Evolutionary conservation across 2,113 vertebrate species (phyloP).

Genomic region (Paradoxurus hermaphroditus): DNA sequence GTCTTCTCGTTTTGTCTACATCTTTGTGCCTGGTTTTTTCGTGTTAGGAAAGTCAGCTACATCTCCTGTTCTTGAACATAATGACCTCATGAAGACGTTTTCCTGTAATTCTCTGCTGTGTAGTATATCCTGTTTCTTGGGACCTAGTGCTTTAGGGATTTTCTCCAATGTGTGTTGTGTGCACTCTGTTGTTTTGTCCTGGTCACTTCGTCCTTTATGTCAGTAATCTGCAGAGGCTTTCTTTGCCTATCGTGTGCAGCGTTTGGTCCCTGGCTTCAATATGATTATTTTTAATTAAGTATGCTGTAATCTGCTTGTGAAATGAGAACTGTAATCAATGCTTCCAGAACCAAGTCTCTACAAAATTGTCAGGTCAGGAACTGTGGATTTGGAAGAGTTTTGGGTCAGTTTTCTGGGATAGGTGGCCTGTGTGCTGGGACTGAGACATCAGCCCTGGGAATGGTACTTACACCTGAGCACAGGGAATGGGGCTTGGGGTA

Average conservation of each 20-base stretch:
- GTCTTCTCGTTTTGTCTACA: not conserved
- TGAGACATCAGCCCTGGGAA: not conserved
- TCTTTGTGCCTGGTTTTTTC: not conserved
- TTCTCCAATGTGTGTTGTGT: not conserved
- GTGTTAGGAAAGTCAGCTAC: not conserved
- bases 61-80: not conserved
- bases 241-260: not conserved
- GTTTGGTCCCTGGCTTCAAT: not conserved
- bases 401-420: not conserved
- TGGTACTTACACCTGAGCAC: not conserved
- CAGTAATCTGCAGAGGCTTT: not conserved
- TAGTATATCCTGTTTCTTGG: not conserved
- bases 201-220: not conserved
- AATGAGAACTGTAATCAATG: not conserved
- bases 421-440: not conserved
- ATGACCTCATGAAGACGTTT: not conserved
- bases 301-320: not conserved
- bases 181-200: not conserved
- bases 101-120: not conserved
- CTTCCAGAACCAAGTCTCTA: not conserved
- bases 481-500: not conserved
- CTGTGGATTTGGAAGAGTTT: not conserved
- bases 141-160: not conserved
- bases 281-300: not conserved
- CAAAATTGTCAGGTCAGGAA: not conserved